Base-by-base conservation (phyloP, 2,797 vertebrate species). In the Rhinoraja longicauda region DNA sequence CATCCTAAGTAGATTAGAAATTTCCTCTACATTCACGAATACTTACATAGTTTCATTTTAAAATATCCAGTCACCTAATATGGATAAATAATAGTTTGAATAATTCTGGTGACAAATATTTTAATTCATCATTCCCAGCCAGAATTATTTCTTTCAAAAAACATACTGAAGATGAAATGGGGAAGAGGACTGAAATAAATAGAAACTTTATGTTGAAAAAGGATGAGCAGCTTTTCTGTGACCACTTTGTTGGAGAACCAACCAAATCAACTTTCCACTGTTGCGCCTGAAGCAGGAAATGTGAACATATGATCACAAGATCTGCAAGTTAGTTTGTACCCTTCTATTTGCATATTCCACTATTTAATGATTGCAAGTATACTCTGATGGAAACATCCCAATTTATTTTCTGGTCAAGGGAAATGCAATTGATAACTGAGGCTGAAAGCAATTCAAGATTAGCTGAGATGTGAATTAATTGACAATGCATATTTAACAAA, bases 71-170 rank as follows among this genome's bases (percentile, higher is more conserved):
- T 59, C 57, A 84, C 53, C 53, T 12, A 45, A 84, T 57, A 62
- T n/a, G 82, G 86, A 86, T 86, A n/a, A 90, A 26, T 9, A 70
- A 32, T 7, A 2, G 62, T 70, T 39, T 32, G 36, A 90, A 19
- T 90, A 90, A 90, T 26, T 90, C 88, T 32, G 32, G 67, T 17
- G 67, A 90, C 32, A 45, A 90, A 90, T 72, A 90, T 17, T 72
- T 90, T 26, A 90, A 64, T 72, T 90, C 36, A 90, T 39, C 9
- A 21, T 70, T 72, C 36, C 21, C n/a, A 90, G 24, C 67, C 36
- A 45, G 64, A 67, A 90, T 90, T 36, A 90, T 90, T 90, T 45
- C 19, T 36, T 4, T 45, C 17, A 8, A 29, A 90, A 90, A 70
- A 26, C 64, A 90, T 32, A 39, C 45, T 90, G 88, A 39, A 32